Evolutionary conservation across 2,113 vertebrate genomes (phyloP).

Genomic region (Echinops telfairi): DNA sequence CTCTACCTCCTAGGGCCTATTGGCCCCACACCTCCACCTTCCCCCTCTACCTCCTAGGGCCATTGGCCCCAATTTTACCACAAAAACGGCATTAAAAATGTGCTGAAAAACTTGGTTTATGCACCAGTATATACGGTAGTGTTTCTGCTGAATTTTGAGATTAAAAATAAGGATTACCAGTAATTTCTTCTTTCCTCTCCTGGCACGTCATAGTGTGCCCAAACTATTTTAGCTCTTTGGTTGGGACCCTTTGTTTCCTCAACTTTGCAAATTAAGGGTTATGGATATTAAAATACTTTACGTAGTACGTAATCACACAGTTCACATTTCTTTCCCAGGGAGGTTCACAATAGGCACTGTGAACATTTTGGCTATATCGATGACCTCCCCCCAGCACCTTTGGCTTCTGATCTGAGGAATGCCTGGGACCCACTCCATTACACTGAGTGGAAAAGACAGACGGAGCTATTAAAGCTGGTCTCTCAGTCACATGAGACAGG

Average conservation of each 20-base stretch:
- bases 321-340: background rate
- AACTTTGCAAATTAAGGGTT: background rate
- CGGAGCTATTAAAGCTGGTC: background rate
- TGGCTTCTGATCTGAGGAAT: conserved; percentile 41
- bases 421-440: background rate
- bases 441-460: conserved; percentile 57
- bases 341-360: background rate
- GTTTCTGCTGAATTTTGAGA: conserved; percentile 12
- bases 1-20: too few species aligned
- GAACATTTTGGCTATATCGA: background rate
- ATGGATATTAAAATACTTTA: background rate
- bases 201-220: conserved; percentile 8
- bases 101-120: too few species aligned
- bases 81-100: too few species aligned
- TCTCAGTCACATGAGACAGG: conserved; percentile 10
- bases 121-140: background rate
- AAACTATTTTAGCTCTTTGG: background rate
- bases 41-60: too few species aligned
- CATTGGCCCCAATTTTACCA: too few species aligned
- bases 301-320: background rate
- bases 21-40: too few species aligned
- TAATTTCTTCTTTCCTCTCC: background rate
- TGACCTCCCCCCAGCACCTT: conserved; percentile 2
- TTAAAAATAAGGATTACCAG: background rate
- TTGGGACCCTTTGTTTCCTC: background rate